Percentiles rank a stretch among this genome's conserved stretches.
Conservation (phyloP, 2,113 vertebrate species). For the Aramus guarauna region DNA sequence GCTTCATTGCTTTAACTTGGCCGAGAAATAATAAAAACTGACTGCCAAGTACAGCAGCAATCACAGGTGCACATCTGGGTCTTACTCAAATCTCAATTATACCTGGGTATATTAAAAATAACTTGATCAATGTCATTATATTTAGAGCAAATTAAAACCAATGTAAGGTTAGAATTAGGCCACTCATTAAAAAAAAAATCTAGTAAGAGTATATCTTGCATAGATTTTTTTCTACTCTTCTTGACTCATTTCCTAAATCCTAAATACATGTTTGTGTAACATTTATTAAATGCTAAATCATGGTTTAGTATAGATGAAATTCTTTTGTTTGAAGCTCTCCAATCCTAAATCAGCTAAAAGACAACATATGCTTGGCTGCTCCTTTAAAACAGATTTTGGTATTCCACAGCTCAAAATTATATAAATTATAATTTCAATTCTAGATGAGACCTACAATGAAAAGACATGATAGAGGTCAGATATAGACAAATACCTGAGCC, state of each 20-base stretch:
- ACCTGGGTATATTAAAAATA: not conserved
- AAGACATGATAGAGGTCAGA: not conserved
- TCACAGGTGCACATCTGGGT: not conserved
- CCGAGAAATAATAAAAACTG: not conserved
- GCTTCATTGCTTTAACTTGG: not conserved
- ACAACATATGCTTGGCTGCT: not conserved
- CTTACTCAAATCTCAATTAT: not conserved
- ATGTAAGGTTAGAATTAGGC: not conserved
- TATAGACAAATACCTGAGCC: not conserved
- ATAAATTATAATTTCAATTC: not conserved
- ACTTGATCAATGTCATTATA: not conserved
- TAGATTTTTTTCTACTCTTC: not conserved
- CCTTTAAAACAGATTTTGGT: not conserved
- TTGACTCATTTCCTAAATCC: not conserved
- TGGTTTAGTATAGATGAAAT: not conserved
- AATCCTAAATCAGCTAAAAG: not conserved
- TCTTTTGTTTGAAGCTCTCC: not conserved
- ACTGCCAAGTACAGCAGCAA: not conserved
- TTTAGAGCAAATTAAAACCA: not conserved
- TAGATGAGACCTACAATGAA: not conserved
- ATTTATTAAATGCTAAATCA: not conserved
- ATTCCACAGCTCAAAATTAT: not conserved
- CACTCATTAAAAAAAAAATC: not conserved
- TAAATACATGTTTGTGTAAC: not conserved
- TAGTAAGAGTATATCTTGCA: not conserved